Percentiles rank a stretch among this genome's conserved stretches.
These are phyloP conservation scores for Tanypteryx hageni DNA, from an alignment of 2,888 invertebrate species.

Conservation along the genomic window DNA sequence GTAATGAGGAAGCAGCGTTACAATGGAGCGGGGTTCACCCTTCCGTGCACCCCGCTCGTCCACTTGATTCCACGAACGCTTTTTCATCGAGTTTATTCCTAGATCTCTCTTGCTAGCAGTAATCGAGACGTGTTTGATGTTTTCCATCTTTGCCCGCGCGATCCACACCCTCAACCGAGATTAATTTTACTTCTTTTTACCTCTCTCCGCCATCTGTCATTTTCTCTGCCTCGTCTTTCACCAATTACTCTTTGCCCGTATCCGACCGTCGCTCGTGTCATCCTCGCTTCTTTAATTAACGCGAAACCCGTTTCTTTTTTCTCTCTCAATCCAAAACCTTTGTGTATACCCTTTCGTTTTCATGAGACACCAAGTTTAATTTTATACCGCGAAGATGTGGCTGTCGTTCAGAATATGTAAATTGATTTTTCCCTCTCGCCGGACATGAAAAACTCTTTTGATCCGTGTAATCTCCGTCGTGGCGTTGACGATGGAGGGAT, in stretches of 20 bases:
- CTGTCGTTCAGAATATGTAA: not conserved
- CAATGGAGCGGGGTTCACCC: conserved; percentile 5
- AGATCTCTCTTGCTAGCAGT: too few relatives aligned
- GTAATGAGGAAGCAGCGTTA: conserved; percentile 20
- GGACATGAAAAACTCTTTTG: not conserved
- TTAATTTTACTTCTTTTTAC: not conserved
- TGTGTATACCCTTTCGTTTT: conserved; percentile 17
- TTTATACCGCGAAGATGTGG: conserved; percentile 6
- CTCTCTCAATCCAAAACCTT: conserved; percentile 31
- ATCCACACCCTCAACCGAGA: not conserved
- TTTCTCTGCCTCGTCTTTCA: not conserved
- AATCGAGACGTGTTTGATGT: not conserved
- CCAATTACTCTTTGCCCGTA: not conserved
- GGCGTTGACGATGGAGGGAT: not conserved
- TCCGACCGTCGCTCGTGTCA: not conserved
- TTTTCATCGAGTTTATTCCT: not conserved
- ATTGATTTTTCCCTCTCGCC: conserved; percentile 6
- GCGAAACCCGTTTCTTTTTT: not conserved
- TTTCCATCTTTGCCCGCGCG: not conserved
- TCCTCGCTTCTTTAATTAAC: conserved; percentile 48
- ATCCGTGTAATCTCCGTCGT: not conserved
- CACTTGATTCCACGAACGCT: conserved; percentile 7
- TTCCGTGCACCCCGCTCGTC: not conserved
- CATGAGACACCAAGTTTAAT: not conserved
- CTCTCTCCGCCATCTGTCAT: not conserved